Base-by-base conservation (phyloP, 2,113 vertebrate species). In the Echinops telfairi region DNA sequence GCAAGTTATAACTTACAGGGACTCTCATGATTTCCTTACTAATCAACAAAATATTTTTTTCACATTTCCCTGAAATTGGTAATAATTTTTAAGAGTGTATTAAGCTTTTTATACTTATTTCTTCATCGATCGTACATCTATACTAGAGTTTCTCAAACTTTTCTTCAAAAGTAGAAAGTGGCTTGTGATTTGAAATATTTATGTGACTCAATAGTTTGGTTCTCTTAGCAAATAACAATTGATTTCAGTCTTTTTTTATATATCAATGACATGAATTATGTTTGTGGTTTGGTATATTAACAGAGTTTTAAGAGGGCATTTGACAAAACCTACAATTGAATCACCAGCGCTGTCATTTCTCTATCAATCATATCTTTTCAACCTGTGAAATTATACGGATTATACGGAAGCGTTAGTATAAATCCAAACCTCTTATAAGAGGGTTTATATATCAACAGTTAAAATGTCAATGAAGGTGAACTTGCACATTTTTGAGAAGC, bases 51-150 rank as follows among this genome's bases (percentile, higher is more conserved):
- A 7, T 17, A 90, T 17, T 0, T 47, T 47, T 80, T 40, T 53
- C 68, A 57, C n/a, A 40, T 68, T 93, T 96, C 83, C 78, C 8
- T 78, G 83, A 96, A 79, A 36, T 0, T 80, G n/a, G n/a, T n/a
- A 94, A 73, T 95, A 90, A 89, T 94, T 96, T 97, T 87, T 68
- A 90, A 94, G 66, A 96, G 25, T 29, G 60, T 40, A 89, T 38
- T 11, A 20, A 87, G 38, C 40, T 47, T 85, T 96, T 80, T 40
- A 83, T 95, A 75, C 14, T 5, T 58, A 23, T 93, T 93, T 96
- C 11, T 83, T 97, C 60, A 94, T 75, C 60, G 87, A 20, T 80
- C 92, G 86, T 38, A 83, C 36, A 84, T 53, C 27, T 17, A 87
- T 89, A 83, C 79, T 43, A 78, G n/a, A 97, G 90, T 79, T 62